A percentile compares a stretch with the other conserved stretches of the same genome.
Evolutionary conservation across 2,888 invertebrate species (phyloP).

Genomic region (Aspidapion aeneum): DNA sequence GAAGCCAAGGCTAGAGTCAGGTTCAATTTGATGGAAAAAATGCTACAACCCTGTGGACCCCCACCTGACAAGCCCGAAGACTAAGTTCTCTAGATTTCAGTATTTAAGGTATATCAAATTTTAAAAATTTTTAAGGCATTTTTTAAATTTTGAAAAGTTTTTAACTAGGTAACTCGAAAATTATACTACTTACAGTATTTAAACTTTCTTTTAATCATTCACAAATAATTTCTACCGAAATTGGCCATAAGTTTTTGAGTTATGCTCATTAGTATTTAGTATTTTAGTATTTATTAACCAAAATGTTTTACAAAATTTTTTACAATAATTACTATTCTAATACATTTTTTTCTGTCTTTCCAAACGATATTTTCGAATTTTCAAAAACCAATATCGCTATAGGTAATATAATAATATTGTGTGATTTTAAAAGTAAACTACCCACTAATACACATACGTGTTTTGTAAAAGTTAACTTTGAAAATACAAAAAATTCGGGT

Average conservation of each 20-base stretch:
- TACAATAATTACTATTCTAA: too few relatives aligned
- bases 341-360: too few relatives aligned
- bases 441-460: conserved; percentile 51
- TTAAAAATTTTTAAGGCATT: too few relatives aligned
- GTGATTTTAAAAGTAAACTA: conserved; percentile 65
- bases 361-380: conserved; percentile 29
- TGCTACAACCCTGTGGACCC: conserved; percentile 98
- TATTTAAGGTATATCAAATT: too few relatives aligned
- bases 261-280: too few relatives aligned
- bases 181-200: not conserved
- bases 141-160: too few relatives aligned
- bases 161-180: conserved; percentile 1
- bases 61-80: conserved; percentile 97
- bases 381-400: conserved; percentile 54
- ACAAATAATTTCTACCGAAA: too few relatives aligned
- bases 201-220: conserved; percentile 1
- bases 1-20: conserved; percentile 94
- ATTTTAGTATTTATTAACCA: too few relatives aligned
- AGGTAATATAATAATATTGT: conserved; percentile 69
- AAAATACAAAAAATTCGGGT: conserved; percentile 27
- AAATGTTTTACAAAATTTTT: too few relatives aligned
- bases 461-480: conserved; percentile 22
- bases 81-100: too few relatives aligned
- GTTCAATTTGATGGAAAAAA: conserved; percentile 96
- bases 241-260: too few relatives aligned